Evolutionary conservation across 2,888 invertebrate genomes (phyloP).

Genomic region (Clanis bilineata): DNA sequence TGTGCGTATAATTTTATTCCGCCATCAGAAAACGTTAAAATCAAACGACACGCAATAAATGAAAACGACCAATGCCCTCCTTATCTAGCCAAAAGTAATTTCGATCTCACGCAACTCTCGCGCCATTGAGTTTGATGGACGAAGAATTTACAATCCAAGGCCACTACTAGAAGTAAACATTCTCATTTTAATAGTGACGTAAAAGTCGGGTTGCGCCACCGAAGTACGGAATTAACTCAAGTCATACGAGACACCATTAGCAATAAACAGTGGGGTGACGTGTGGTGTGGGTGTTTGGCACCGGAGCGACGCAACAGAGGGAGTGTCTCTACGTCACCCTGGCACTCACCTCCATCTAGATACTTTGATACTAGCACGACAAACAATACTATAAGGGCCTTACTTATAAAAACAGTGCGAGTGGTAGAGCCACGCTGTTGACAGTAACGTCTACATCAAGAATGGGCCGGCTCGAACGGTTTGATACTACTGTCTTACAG

Average conservation of each 20-base stretch:
- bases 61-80: not conserved
- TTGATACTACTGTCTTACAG: too few relatives aligned
- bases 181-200: slow-evolving; percentile 6
- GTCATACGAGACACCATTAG: not conserved
- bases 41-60: not conserved
- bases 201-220: slow-evolving; percentile 1
- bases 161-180: slow-evolving; percentile 9
- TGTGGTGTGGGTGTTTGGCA: slow-evolving; percentile 14
- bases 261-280: slow-evolving; percentile 10
- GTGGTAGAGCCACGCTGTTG: too few relatives aligned
- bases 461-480: too few relatives aligned
- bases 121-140: not conserved
- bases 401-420: too few relatives aligned
- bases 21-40: not conserved
- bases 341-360: not conserved
- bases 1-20: not conserved
- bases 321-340: slow-evolving; percentile 18
- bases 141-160: not conserved
- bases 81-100: not conserved
- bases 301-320: slow-evolving; percentile 15
- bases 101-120: not conserved
- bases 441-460: too few relatives aligned
- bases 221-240: slow-evolving; percentile 10
- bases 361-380: too few relatives aligned
- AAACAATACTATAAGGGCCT: too few relatives aligned